Evolutionary conservation across 23 tunicate genomes (phyloP).

Genomic region (Trididemnum clinides): DNA sequence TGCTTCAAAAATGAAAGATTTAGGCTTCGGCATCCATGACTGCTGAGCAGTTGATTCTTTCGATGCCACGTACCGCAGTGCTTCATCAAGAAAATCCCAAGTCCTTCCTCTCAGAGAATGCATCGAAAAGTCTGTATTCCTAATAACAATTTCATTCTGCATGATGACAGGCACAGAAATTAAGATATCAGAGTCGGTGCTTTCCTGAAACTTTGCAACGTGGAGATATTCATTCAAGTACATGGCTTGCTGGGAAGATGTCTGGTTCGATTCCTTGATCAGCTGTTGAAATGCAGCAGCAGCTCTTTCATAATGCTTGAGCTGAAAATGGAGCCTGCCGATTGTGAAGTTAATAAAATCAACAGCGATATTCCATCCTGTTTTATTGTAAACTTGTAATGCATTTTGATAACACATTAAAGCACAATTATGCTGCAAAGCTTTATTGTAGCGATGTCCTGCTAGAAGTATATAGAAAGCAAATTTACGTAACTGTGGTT

Average conservation of each 20-base stretch:
- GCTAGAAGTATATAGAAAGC: slow-evolving; percentile 81
- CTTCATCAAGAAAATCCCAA: slow-evolving; percentile 29
- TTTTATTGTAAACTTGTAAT: slow-evolving; percentile 54
- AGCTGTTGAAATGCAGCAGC: slow-evolving; percentile 49
- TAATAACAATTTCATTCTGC: neutral
- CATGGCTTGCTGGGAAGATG: slow-evolving; percentile 65
- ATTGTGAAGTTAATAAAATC: slow-evolving; percentile 87
- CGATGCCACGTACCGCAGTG: neutral
- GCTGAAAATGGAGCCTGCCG: slow-evolving; percentile 51
- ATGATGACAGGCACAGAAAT: neutral
- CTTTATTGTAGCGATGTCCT: slow-evolving; percentile 84
- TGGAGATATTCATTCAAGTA: slow-evolving; percentile 71
- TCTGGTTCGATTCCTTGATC: slow-evolving; percentile 53
- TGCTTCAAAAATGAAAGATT: slow-evolving; percentile 2
- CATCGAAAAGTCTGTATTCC: neutral
- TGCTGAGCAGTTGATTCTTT: neutral
- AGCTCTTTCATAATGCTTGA: slow-evolving; percentile 48
- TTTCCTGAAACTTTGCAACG: slow-evolving; percentile 13
- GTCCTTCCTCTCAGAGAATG: neutral
- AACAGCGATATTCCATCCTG: slow-evolving; percentile 66
- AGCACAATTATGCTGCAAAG: slow-evolving; percentile 60
- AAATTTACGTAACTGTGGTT: slow-evolving; percentile 73
- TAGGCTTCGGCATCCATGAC: neutral
- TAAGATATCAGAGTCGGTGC: neutral
- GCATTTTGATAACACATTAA: slow-evolving; percentile 66